Evolutionary conservation across 2,888 invertebrate genomes (phyloP).

Genomic region (Pristionchus exspectatus): DNA sequence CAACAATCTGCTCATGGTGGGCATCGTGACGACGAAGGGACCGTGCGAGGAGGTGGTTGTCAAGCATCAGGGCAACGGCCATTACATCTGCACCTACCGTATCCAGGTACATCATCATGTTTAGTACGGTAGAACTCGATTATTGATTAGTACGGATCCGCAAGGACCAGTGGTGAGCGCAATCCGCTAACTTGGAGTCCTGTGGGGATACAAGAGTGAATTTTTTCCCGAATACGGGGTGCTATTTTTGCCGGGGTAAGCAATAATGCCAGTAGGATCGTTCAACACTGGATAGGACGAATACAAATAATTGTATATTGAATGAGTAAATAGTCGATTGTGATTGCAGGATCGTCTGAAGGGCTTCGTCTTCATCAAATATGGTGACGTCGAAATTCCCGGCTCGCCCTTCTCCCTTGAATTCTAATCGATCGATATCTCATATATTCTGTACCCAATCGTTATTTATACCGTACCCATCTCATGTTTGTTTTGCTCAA

Average conservation of each 20-base stretch:
- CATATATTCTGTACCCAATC: neutral
- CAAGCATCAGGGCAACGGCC: conserved; percentile 75
- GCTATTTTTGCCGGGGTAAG: too few species aligned
- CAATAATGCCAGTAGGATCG: too few species aligned
- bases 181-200: too few species aligned
- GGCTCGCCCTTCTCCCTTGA: conserved; percentile 74
- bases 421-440: conserved; percentile 42
- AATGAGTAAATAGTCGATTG: neutral
- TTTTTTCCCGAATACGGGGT: too few species aligned
- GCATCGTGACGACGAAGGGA: conserved; percentile 95
- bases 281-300: too few species aligned
- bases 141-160: too few species aligned
- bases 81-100: conserved; percentile 68
- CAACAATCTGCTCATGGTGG: conserved; percentile 96
- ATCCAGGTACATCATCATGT: conserved; percentile 37
- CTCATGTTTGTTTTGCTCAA: neutral
- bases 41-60: conserved; percentile 97
- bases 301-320: neutral
- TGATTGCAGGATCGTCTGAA: conserved; percentile 67
- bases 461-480: conserved; percentile 20
- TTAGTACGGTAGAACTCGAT: neutral
- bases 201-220: too few species aligned
- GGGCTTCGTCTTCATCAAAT: conserved; percentile 75
- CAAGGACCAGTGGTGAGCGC: too few species aligned
- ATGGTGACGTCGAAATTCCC: conserved; percentile 76